A percentile compares a stretch with the other conserved stretches of the same genome.
phyloP scores from a whole-genome alignment of 2,797 vertebrate species.

The Serranus cabrilla region DNA sequence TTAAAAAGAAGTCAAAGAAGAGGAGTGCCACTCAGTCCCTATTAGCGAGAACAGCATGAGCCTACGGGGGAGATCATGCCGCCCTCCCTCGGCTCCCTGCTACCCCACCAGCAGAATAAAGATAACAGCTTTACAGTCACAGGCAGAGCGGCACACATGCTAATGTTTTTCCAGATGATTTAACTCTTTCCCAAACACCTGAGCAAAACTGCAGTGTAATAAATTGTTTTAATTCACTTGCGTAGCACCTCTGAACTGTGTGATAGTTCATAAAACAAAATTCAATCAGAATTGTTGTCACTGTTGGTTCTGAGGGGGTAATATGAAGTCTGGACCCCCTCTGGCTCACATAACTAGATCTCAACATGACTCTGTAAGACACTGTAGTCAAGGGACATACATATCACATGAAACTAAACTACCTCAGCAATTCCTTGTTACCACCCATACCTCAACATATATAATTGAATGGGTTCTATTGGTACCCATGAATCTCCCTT shows the following conservation, averaged over 20 bases:
- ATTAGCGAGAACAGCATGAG: slow-evolving; percentile 44
- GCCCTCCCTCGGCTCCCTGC: slow-evolving; percentile 41
- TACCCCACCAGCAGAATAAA: slow-evolving; percentile 55
- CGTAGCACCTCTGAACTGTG: neutral
- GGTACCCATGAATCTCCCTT: no score
- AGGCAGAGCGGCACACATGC: slow-evolving; percentile 18
- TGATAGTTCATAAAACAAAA: neutral
- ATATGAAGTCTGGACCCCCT: no score
- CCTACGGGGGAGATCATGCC: slow-evolving; percentile 61
- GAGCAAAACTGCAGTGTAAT: slow-evolving; percentile 23
- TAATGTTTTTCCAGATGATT: slow-evolving; percentile 46
- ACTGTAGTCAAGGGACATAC: no score
- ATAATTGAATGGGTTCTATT: no score
- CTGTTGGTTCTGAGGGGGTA: neutral
- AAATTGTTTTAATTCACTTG: neutral
- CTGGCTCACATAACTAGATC: no score
- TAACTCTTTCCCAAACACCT: slow-evolving; percentile 37
- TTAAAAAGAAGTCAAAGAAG: neutral
- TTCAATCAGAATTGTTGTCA: neutral
- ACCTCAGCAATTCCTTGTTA: no score
- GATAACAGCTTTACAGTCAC: slow-evolving; percentile 53
- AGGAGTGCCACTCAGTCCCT: slow-evolving; percentile 34
- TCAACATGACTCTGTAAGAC: no score
- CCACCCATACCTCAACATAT: no score
- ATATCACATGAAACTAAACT: no score